These are phyloP conservation scores for Habrosyne pyritoides DNA, from an alignment of 2,888 invertebrate genomes.

Conservation along the genomic window DNA sequence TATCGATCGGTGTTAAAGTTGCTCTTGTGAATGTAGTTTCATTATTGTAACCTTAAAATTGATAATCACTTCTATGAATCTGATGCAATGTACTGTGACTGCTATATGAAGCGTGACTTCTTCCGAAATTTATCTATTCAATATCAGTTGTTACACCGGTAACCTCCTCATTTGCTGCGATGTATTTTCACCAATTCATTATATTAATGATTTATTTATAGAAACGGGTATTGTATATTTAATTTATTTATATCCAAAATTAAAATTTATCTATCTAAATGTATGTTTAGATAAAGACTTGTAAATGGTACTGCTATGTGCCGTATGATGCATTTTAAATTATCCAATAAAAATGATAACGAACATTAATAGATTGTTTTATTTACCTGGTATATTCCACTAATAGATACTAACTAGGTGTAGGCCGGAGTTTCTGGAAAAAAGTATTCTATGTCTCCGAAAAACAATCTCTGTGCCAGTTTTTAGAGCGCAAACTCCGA, in stretches of 20 bases:
- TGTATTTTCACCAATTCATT: slow-evolving; percentile 4
- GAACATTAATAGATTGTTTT: slow-evolving; percentile 43
- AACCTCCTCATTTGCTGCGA: slow-evolving; percentile 8
- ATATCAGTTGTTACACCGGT: slow-evolving; percentile 9
- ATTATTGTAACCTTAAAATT: slow-evolving; percentile 31
- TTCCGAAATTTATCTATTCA: no score
- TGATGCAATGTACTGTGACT: neutral
- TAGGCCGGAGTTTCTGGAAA: no score
- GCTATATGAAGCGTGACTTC: neutral
- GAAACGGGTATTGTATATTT: slow-evolving; percentile 47
- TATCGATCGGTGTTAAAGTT: slow-evolving; percentile 61
- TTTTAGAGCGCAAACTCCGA: no score
- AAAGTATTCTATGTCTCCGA: no score
- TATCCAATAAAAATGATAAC: slow-evolving; percentile 68
- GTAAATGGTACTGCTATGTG: slow-evolving; percentile 55
- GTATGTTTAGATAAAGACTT: slow-evolving; percentile 69
- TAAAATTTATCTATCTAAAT: slow-evolving; percentile 54
- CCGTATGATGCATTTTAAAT: slow-evolving; percentile 71
- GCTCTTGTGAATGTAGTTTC: slow-evolving; percentile 51
- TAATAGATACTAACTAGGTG: no score
- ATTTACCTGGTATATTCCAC: no score
- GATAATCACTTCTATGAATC: slow-evolving; percentile 24
- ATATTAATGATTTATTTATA: slow-evolving; percentile 27
- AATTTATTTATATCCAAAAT: slow-evolving; percentile 34
- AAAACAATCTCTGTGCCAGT: no score